Percentiles rank a stretch among this genome's conserved stretches.
Conservation (phyloP, 1,140 invertebrate genomes). For the Bombus impatiens region DNA sequence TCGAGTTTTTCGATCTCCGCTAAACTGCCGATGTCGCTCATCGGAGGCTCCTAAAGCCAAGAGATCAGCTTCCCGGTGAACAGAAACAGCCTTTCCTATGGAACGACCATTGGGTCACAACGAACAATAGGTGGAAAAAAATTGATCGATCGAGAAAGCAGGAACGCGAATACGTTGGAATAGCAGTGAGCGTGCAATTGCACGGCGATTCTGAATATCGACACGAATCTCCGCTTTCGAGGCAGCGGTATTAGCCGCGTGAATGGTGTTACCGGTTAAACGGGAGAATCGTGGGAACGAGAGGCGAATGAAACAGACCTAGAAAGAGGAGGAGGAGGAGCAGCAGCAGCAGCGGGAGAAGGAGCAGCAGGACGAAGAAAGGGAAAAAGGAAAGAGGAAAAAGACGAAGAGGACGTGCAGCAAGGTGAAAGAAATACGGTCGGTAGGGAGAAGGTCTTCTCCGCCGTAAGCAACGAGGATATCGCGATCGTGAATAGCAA, state of each 20-base stretch:
- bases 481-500: conserved; percentile 63
- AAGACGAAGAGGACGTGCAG: conserved; percentile 11
- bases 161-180: background rate
- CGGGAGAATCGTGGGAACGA: conserved; percentile 55
- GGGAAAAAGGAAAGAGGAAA: background rate
- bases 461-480: conserved; percentile 24
- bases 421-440: conserved; percentile 14
- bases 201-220: conserved; percentile 15
- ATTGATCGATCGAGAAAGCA: background rate
- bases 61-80: no score
- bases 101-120: background rate
- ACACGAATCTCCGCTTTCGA: conserved; percentile 61
- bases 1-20: no score
- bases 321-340: background rate
- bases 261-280: conserved; percentile 54
- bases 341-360: background rate
- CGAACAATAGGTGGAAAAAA: background rate
- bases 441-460: conserved; percentile 36
- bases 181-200: background rate
- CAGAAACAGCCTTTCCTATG: no score
- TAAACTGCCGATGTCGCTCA: no score
- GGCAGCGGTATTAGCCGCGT: conserved; percentile 36
- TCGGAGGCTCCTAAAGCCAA: no score
- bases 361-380: background rate
- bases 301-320: conserved; percentile 1